Base-by-base conservation (phyloP, 2,888 invertebrate genomes). In the Bhutanitis thaidina region DNA sequence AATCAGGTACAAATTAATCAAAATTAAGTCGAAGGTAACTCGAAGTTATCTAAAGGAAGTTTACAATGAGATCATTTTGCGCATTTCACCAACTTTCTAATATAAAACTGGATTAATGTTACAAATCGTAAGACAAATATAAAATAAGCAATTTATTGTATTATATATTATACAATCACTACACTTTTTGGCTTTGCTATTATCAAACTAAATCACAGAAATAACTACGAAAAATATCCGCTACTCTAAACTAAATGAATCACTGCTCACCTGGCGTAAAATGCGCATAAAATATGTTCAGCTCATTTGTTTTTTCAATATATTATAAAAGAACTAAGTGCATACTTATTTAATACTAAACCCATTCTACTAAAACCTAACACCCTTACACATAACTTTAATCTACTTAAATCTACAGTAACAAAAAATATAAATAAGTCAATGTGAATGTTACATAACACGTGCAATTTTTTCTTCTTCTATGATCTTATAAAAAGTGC, bases 1-100 rank as follows among this genome's bases (percentile, higher is more conserved):
- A 87, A 87, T 88, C 88, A 88, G 88, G 88, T 88, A 88, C 88
- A 86, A 88, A 87, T 82, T 71, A 86, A 83, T 75, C 41, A 67
- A 68, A 86, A 83, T 79, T 85, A 86, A 79, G 61, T 77, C 84
- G 85, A 88, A 77, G 88, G 88, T 89, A 89, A 88, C 87, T 81
- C 74, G 16, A 84, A 84, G 12, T 68, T 75, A 74, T 71, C 65
- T 72, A 77, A 69, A 77, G 83, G 83, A 85, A 85, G 80, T 78
- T 68, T 67, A 65, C 59, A 62, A 68, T 88, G 88, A 88, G 89
- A 89, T 89, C 88, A 72, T 67, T 73, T 74, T 76, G 66, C 71
- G 68, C 36, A 44, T 12, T 43, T 61, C 58, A 61, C 59, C 57
- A 65, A 69, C 62, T 56, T 51, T 56, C 29, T 35, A 25, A 41